Evolutionary conservation across 1,140 invertebrate genomes (phyloP), one percentile per base, ranked within the genome.

Genomic region (Onthophagus taurus): DNA sequence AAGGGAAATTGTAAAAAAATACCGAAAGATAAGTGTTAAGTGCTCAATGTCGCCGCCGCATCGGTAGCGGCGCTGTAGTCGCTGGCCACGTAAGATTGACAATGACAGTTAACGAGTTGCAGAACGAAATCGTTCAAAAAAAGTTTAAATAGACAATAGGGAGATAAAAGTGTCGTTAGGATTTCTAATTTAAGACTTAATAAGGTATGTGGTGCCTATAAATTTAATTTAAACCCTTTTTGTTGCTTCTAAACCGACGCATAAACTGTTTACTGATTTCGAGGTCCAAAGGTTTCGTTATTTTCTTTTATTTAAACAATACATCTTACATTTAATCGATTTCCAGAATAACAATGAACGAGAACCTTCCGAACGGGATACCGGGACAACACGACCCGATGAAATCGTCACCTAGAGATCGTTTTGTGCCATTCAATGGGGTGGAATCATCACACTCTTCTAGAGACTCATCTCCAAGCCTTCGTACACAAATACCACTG

Each of bases 361-460:
- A 49, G 29, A 56, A 54, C 47, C 24, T 59, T 30, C 50, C 50
- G 18, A 60, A 60, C 44, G 57, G 57, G 17, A 38, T 58, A 23
- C 51, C 52, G 14, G 47, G 45, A 20, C 48, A 51, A n/a, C 42
- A 45, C 21, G 37, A 44, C 19, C 43, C 38, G 41, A 29, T 43
- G 9, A 51, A 52, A 30, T 31, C 35, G 2, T 26, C 20, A 24
- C 30, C 45, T 21, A 8, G 24, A 26, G 21, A 19, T 17, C 9
- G 41, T 13, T 38, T 38, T 14, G 38, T 48, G 23, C 42, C 41
- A 14, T 52, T 60, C 18, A 65, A 65, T 51, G 63, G 63, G 14
- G 24, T 63, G 33, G 51, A 54, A 39, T 62, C 61, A 13, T 53
- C 55, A 14, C 51, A 52, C 35, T 61, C 60, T 17, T 64, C 62